phyloP scores from a whole-genome alignment of 2,888 invertebrate genomes.

The Tyria jacobaeae region DNA sequence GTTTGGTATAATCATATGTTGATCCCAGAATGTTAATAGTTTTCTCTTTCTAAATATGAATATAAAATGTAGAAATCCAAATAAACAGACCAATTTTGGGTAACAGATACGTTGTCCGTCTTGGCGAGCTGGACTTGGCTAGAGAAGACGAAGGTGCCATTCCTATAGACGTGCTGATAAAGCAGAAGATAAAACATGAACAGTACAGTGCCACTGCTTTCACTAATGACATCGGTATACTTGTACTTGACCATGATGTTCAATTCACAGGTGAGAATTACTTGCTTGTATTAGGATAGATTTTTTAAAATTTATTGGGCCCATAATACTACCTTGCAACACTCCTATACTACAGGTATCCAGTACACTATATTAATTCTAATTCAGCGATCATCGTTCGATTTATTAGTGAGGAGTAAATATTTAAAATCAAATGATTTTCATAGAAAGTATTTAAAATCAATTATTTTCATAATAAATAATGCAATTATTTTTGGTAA shows the following conservation, averaged over 20 bases:
- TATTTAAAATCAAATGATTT: too few relatives aligned
- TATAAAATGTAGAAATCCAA: background rate
- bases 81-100: background rate
- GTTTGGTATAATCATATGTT: background rate
- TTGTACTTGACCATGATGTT: constrained; percentile 87
- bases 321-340: too few relatives aligned
- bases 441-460: too few relatives aligned
- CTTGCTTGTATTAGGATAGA: too few relatives aligned
- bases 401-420: too few relatives aligned
- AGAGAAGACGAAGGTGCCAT: constrained; percentile 88
- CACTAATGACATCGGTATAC: constrained; percentile 92
- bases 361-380: too few relatives aligned
- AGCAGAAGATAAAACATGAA: constrained; percentile 88
- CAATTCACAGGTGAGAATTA: constrained; percentile 83
- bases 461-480: too few relatives aligned
- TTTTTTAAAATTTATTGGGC: too few relatives aligned
- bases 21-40: background rate
- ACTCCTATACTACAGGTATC: too few relatives aligned
- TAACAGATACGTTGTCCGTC: constrained; percentile 88
- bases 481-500: too few relatives aligned
- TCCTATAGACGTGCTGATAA: constrained; percentile 87
- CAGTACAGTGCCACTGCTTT: constrained; percentile 87
- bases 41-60: background rate
- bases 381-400: too few relatives aligned
- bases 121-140: constrained; percentile 92